These are phyloP conservation scores for Oscheius sp. DNA, from an alignment of 2,888 invertebrate genomes.

Conservation along the genomic window DNA sequence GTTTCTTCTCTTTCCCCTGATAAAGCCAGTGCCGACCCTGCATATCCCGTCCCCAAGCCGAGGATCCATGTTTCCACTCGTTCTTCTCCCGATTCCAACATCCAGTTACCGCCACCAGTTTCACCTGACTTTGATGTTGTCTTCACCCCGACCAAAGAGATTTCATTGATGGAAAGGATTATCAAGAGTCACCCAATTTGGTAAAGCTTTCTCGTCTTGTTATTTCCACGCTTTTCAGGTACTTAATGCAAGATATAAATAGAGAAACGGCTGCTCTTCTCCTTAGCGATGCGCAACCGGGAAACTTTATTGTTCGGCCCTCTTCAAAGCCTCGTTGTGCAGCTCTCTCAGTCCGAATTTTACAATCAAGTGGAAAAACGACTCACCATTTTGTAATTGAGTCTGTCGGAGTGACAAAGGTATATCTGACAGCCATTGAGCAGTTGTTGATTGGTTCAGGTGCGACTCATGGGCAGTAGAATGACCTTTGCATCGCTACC, in stretches of 20 bases:
- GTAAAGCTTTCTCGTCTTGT: not conserved
- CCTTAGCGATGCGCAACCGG: constrained; percentile 9
- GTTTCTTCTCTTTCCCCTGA: not conserved
- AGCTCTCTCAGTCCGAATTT: constrained; percentile 19
- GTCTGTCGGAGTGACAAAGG: not conserved
- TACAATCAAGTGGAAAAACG: constrained; percentile 3
- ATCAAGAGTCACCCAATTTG: constrained; percentile 7
- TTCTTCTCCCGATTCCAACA: too few relatives aligned
- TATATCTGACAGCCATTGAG: not conserved
- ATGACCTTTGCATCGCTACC: constrained; percentile 6
- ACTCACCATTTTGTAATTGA: constrained; percentile 25
- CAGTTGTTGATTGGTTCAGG: constrained; percentile 5
- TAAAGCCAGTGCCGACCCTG: too few relatives aligned
- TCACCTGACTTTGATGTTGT: not conserved
- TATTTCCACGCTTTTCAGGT: not conserved
- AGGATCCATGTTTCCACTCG: too few relatives aligned
- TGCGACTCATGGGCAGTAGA: constrained; percentile 6
- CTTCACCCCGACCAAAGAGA: not conserved
- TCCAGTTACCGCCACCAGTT: too few relatives aligned
- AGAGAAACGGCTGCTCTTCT: constrained; percentile 10
- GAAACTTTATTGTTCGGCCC: constrained; percentile 13
- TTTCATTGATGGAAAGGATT: constrained; percentile 14
- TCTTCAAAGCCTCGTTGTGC: constrained; percentile 14
- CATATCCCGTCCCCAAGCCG: too few relatives aligned
- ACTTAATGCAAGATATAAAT: not conserved